Evolutionary conservation across 1,140 invertebrate genomes (phyloP).

Genomic region (Lineus longissimus): DNA sequence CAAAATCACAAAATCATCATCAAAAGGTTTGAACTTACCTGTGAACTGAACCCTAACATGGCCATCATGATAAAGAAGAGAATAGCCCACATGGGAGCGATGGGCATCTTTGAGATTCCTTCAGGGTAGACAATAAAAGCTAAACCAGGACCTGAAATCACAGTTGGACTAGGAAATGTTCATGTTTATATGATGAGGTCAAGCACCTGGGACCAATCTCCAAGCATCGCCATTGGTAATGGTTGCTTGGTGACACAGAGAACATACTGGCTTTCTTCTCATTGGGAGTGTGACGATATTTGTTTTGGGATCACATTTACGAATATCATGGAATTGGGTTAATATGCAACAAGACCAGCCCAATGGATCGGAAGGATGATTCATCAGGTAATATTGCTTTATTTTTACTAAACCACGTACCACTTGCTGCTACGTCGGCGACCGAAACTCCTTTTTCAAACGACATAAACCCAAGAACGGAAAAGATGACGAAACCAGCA

Average conservation of each 20-base stretch:
- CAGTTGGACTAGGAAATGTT: neutral
- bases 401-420: neutral
- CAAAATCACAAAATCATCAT: too few species aligned
- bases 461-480: conserved; percentile 40
- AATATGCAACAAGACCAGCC: too few species aligned
- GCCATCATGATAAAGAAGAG: conserved; percentile 98
- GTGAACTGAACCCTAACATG: conserved; percentile 86
- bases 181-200: too few species aligned
- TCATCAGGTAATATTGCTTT: too few species aligned
- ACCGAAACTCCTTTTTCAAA: conserved; percentile 18
- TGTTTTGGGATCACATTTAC: too few species aligned
- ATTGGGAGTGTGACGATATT: too few species aligned
- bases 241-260: too few species aligned
- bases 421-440: conserved; percentile 14
- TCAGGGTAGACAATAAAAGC: conserved; percentile 90
- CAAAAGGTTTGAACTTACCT: conserved; percentile 51
- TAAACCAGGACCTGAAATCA: conserved; percentile 77
- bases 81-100: conserved; percentile 88
- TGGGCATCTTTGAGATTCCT: conserved; percentile 62
- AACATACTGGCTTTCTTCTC: too few species aligned
- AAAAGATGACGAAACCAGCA: conserved; percentile 38
- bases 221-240: too few species aligned
- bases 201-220: too few species aligned
- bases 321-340: too few species aligned
- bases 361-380: too few species aligned